Base-by-base conservation (phyloP, 2,888 invertebrate genomes). In the Epinotia bilunana region DNA sequence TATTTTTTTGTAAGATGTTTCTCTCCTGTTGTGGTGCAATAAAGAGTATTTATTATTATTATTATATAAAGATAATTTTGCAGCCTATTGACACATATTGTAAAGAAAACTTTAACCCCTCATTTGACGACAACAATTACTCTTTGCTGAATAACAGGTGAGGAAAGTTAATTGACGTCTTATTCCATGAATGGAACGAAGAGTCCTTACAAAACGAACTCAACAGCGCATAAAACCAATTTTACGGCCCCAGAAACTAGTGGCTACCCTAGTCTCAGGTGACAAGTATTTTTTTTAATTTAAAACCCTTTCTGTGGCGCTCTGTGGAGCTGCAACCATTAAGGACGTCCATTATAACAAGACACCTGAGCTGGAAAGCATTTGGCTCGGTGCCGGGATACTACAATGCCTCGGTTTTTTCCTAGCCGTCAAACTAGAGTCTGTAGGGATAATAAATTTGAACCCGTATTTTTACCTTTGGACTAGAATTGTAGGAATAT, bases 311-410 rank as follows among this genome's bases (percentile, higher is more conserved):
- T 73, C 57, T 49, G 61, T 71, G 70, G 55, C 67, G 39, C 63
- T 70, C 64, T 69, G 58, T 33, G 11, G 68, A 72, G 67, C 61
- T 55, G 12, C 39, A 71, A 43, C 62, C 72, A 74, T 77, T 74
- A 72, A 63, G 49, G 58, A 70, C 77, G 78, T 78, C 79, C 80
- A 80, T 83, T 83, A 78, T 83, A 81, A 77, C 74, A 74, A 79
- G 81, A 78, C 84, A 83, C 84, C 84, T 84, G 84, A 67, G 79
- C 78, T 77, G 72, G 77, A 71, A 64, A 72, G 61, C 64, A 77
- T 80, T 84, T 84, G 84, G 84, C 84, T 77, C 23, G 57, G 73
- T 83, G 84, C 84, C 84, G 79, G 71, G 77, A 57, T 72, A 63
- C 70, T 77, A 77, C 68, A 73, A 68, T 62, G 46, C 73, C 74